Base-by-base conservation (phyloP, 2,797 vertebrate genomes). In the Xenopus petersii region DNA sequence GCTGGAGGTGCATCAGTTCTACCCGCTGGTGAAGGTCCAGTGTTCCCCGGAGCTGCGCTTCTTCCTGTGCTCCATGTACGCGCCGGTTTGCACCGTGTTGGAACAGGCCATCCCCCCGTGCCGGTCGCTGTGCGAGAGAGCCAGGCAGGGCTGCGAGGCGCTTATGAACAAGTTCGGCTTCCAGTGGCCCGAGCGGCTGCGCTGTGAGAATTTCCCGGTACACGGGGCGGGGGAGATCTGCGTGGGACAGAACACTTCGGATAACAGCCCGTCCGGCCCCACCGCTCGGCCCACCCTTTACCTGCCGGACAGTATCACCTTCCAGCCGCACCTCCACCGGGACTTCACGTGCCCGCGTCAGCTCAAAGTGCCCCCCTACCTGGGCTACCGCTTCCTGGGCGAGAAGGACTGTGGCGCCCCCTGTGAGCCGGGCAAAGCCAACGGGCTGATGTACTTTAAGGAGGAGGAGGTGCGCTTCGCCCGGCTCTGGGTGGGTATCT, bases 361-460 rank as follows among this genome's bases (percentile, higher is more conserved):
- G 86, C 93, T 99, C 71, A 92, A 94, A 70, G 95, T 98, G 73
- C 96, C 96, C 1, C 75, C 93, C 0, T 99, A 98, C 81, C 85
- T 98, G 84, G 95, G 95, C 77, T 98, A 98, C 87, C 89, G 92
- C 21, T 98, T 99, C 79, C 88, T 99, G 84, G 96, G 96, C 2
- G 96, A 95, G 80, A 92, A 94, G 47, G 95, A 98, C 91, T 99
- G 97, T 3, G 97, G 96, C 0, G 97, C 97, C 12, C 97, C 97
- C 0, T 99, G 97, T 0, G 96, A 99, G 82, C 95, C 94, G 7
- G 84, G 83, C 10, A 94, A 93, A 42, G 92, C 93, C 13, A 94
- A 94, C 0, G 97, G 97, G 12, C 92, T 98, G 61, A 98, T 99
- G 97, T 98, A 98, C 83, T 99, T 99, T 79, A 91, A 94, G 30